Percentiles rank a stretch among this genome's conserved stretches.
Evolutionary conservation across 2,888 invertebrate species (phyloP).

Genomic region (Lordiphosa fenestrarum): DNA sequence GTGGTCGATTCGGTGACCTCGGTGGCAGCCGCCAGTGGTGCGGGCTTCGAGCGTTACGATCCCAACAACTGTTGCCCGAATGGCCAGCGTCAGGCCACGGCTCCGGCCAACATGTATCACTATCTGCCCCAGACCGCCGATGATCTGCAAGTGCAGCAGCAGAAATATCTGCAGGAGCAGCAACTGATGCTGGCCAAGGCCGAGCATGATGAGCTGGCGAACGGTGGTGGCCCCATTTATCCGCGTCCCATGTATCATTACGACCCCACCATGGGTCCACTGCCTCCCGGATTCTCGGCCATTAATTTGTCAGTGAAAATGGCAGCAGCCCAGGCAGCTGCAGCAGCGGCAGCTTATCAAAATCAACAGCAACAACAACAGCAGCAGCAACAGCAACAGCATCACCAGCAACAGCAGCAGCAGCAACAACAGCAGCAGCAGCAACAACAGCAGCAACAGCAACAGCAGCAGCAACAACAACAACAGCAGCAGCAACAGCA

Average conservation of each 20-base stretch:
- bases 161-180: slow-evolving; percentile 83
- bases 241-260: slow-evolving; percentile 93
- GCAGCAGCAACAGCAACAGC: slow-evolving; percentile 71
- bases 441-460: slow-evolving; percentile 66
- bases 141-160: slow-evolving; percentile 83
- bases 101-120: slow-evolving; percentile 83
- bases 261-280: slow-evolving; percentile 86
- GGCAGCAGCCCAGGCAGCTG: slow-evolving; percentile 79
- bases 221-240: slow-evolving; percentile 86
- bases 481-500: slow-evolving; percentile 70
- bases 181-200: slow-evolving; percentile 84
- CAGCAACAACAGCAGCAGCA: slow-evolving; percentile 72
- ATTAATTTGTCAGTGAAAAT: slow-evolving; percentile 93
- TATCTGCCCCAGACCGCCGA: slow-evolving; percentile 82
- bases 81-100: slow-evolving; percentile 77
- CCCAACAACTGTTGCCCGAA: slow-evolving; percentile 78
- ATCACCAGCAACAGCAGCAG: slow-evolving; percentile 66
- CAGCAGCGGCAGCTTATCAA: slow-evolving; percentile 79
- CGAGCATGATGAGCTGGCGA: slow-evolving; percentile 84
- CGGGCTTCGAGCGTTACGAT: slow-evolving; percentile 86
- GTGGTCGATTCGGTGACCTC: slow-evolving; percentile 57
- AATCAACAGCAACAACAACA: slow-evolving; percentile 73
- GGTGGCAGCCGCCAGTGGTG: slow-evolving; percentile 69
- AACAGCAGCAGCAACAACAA: slow-evolving; percentile 60
- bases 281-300: slow-evolving; percentile 89